Percentiles rank a stretch among this genome's conserved stretches.
Evolutionary conservation across 2,797 vertebrate genomes (phyloP).

Genomic region (Catharus ustulatus): DNA sequence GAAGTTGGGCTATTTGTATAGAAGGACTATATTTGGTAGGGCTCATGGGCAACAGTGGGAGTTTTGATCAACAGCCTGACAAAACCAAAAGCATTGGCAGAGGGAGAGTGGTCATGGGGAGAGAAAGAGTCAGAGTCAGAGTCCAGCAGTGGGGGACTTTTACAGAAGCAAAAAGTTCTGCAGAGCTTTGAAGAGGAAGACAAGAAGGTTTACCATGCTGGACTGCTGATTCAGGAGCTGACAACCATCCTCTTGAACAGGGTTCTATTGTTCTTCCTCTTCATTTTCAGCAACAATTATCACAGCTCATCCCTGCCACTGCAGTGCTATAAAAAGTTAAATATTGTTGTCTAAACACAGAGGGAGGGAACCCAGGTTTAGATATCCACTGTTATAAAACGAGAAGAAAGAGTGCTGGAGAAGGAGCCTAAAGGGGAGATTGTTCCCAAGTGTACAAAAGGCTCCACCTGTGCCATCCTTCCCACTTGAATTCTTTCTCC

Average conservation of each 20-base stretch:
- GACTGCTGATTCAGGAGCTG: not conserved
- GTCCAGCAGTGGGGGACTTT: not conserved
- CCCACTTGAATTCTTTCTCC: not conserved
- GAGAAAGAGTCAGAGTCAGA: not conserved
- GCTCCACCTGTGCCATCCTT: not conserved
- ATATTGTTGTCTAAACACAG: slow-evolving; percentile 18
- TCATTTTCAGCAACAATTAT: not conserved
- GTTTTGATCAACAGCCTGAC: not conserved
- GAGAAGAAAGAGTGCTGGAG: not conserved
- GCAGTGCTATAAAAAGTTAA: slow-evolving; percentile 32
- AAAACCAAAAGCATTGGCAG: not conserved
- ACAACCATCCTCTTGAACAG: not conserved
- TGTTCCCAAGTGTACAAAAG: not conserved
- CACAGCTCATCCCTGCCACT: not conserved
- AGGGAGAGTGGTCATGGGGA: not conserved
- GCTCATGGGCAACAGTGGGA: not conserved
- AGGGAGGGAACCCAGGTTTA: not conserved
- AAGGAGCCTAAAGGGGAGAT: not conserved
- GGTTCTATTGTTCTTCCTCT: not conserved
- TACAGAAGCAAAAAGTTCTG: not conserved
- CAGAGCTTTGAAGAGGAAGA: not conserved
- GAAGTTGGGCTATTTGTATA: not conserved
- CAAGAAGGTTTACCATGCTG: not conserved
- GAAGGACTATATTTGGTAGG: not conserved
- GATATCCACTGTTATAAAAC: not conserved